Percentiles rank a stretch among this genome's conserved stretches.
These are phyloP conservation scores for Montipora efflorescens DNA, from an alignment of 64 coral and sea anemone species.

Conservation along the genomic window DNA sequence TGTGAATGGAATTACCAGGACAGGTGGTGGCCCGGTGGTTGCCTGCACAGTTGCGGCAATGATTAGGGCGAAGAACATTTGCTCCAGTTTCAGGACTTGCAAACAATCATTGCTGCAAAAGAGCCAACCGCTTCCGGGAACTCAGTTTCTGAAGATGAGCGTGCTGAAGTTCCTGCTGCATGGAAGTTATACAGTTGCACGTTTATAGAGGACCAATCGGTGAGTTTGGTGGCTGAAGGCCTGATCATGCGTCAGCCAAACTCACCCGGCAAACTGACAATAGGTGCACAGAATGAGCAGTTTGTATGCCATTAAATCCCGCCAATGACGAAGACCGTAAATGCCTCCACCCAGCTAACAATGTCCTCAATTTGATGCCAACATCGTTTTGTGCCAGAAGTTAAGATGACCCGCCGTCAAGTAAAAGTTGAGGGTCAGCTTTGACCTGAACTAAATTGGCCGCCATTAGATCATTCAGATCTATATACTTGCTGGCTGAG, in stretches of 20 bases:
- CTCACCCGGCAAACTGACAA: slow-evolving; percentile 1
- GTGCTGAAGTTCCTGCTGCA: background rate
- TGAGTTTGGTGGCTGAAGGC: background rate
- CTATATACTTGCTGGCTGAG: background rate
- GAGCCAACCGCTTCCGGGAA: background rate
- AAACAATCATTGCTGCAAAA: background rate
- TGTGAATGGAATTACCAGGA: background rate
- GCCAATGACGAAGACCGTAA: background rate
- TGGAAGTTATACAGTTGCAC: slow-evolving; percentile 25
- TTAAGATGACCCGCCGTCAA: background rate
- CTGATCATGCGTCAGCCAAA: background rate
- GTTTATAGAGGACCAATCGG: slow-evolving; percentile 16
- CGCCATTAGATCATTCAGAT: background rate
- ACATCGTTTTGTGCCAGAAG: background rate
- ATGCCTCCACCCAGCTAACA: background rate
- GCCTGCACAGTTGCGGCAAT: background rate
- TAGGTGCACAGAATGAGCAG: slow-evolving; percentile 34
- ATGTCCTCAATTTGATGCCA: no score
- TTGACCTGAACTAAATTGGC: background rate
- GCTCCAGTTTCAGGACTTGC: background rate
- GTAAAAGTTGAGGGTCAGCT: background rate
- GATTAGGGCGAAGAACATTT: background rate
- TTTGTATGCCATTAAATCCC: background rate
- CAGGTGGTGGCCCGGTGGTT: background rate
- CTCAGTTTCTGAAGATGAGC: background rate